Conservation (phyloP, 2,888 invertebrate species). For the Drosophila incognita region DNA sequence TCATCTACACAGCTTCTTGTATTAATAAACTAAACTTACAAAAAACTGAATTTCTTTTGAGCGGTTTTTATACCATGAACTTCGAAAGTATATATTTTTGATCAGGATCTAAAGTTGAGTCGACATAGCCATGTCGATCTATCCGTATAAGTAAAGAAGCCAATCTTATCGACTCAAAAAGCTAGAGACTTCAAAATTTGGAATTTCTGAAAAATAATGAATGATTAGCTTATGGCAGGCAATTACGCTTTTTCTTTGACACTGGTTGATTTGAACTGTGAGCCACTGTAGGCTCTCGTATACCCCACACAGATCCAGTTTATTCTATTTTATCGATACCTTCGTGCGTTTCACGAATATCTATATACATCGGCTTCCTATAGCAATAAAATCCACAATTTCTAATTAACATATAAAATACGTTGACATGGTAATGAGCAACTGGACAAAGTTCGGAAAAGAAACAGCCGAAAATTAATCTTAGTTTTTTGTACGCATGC, state of each 20-base stretch:
- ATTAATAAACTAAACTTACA: slow-evolving; percentile 75
- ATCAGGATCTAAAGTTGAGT: not conserved
- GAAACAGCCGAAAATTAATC: no score
- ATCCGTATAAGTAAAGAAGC: not conserved
- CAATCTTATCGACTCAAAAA: not conserved
- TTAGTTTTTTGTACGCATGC: no score
- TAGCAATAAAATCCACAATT: not conserved
- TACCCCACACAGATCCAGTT: not conserved
- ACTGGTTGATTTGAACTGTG: no score
- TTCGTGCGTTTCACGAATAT: not conserved
- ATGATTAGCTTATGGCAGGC: no score
- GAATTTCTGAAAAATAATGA: no score
- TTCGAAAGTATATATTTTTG: not conserved
- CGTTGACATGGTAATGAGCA: not conserved
- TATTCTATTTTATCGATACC: not conserved
- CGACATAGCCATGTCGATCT: not conserved
- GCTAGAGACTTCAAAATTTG: not conserved
- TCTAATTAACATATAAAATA: not conserved
- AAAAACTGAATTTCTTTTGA: slow-evolving; percentile 20
- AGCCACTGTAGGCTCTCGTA: not conserved
- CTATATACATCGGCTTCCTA: not conserved
- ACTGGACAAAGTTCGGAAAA: not conserved
- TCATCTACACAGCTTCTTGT: slow-evolving; percentile 70
- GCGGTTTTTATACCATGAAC: not conserved
- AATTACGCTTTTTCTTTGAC: no score